Percentiles rank a stretch among this genome's conserved stretches.
phyloP scores from a whole-genome alignment of 2,888 invertebrate species.

The Saturnia pavonia region DNA sequence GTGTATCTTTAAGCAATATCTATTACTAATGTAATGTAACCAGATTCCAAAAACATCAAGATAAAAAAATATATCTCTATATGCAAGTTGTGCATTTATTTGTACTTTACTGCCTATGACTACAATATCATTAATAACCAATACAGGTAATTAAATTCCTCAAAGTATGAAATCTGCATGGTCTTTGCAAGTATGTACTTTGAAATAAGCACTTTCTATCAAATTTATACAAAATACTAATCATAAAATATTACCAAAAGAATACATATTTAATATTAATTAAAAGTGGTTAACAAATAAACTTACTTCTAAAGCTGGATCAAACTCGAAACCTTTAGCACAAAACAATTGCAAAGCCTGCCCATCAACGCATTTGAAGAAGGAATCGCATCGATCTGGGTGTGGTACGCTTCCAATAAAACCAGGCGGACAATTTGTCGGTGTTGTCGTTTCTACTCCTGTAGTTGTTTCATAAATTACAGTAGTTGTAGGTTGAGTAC shows the following conservation, averaged over 20 bases:
- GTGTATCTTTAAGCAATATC: no score
- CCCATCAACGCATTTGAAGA: constrained; percentile 49
- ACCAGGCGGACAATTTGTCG: constrained; percentile 37
- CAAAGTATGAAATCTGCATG: no score
- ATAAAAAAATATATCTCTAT: no score
- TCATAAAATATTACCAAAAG: neutral
- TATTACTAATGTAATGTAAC: no score
- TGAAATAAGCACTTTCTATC: neutral
- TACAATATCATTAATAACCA: no score
- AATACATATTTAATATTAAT: no score
- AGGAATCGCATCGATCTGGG: constrained; percentile 45
- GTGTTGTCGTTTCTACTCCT: neutral
- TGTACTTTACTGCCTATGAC: no score
- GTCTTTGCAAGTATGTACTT: no score
- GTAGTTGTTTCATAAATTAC: constrained; percentile 10
- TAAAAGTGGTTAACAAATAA: neutral
- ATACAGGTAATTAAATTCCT: no score
- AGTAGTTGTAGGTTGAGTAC: neutral
- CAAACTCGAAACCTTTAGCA: constrained; percentile 45
- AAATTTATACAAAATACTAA: neutral
- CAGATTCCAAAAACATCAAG: no score
- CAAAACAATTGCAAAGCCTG: constrained; percentile 41
- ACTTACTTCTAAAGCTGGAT: constrained; percentile 32
- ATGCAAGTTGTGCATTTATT: no score
- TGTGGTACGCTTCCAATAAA: constrained; percentile 46